phyloP scores from a whole-genome alignment of 2,888 invertebrate species.

The Ptychoptera contaminata region DNA sequence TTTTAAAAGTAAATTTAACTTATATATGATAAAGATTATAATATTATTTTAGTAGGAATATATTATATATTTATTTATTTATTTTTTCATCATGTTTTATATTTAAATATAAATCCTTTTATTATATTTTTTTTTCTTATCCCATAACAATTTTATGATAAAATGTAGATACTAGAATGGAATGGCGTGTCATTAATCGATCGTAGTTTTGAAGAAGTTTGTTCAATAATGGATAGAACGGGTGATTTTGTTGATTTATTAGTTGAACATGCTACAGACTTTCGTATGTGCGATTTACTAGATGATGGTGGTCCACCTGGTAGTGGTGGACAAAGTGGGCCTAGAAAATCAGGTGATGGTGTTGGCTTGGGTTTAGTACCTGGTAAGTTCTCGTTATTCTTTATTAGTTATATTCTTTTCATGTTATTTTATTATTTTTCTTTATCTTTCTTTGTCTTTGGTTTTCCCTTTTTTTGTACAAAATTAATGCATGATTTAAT shows the following conservation, averaged over 20 bases:
- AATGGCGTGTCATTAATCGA: conserved; percentile 76
- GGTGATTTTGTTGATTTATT: conserved; percentile 75
- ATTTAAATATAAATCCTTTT: background rate
- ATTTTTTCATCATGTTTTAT: background rate
- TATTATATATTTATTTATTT: background rate
- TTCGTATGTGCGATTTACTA: conserved; percentile 49
- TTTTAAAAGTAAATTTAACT: too few relatives aligned
- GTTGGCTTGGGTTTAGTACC: conserved; percentile 28
- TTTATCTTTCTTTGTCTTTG: conserved; percentile 1
- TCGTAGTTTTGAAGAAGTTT: conserved; percentile 86
- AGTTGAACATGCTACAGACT: conserved; percentile 67
- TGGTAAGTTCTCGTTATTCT: conserved; percentile 20
- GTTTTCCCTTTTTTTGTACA: background rate
- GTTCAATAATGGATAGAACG: conserved; percentile 74
- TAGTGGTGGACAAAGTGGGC: conserved; percentile 25
- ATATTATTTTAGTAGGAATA: background rate
- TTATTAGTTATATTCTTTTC: conserved; percentile 5
- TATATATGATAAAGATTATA: background rate
- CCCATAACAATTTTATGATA: conserved; percentile 3
- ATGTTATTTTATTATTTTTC: background rate
- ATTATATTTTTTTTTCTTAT: conserved; percentile 1
- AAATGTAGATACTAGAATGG: conserved; percentile 69
- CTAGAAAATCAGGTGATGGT: conserved; percentile 29
- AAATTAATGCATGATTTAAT: background rate
- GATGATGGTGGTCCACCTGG: conserved; percentile 49